Base-by-base conservation (phyloP, 2,113 vertebrate species). In the Coturnix japonica region DNA sequence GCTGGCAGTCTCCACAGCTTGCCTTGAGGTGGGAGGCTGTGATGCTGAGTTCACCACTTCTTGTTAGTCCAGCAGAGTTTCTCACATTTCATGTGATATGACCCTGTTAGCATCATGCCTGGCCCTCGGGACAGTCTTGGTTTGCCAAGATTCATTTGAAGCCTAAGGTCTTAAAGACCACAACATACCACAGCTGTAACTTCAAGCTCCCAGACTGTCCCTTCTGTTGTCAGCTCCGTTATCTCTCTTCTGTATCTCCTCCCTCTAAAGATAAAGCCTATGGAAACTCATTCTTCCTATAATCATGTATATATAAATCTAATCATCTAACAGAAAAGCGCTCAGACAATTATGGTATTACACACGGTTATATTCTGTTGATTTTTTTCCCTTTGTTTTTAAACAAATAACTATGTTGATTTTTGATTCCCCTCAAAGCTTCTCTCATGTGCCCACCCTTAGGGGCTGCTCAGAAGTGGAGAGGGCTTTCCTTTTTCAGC, bases 401-500 rank as follows among this genome's bases (percentile, higher is more conserved):
- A 21, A 77, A 70, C 4, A 13, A 85, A 79, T 59, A 72, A 41
- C n/a, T 69, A 61, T 7, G 2, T 31, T 54, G 28, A 17, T 19
- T 56, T 79, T 81, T 81, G 31, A 16, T 70, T 86, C 17, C 25
- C 6, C 25, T 66, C 84, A 63, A 89, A 80, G 25, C 22, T 73
- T 86, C 44, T 71, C 37, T 80, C 56, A 77, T 41, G 81, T 89
- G 35, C 4, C 59, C 80, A 80, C 74, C 18, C 31, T 85, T 66
- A 60, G 51, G 69, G 83, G 66, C 71, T 92, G 60, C 67, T 93
- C 46, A 84, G 81, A 83, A 41, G 14, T 53, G 57, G 46, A 89
- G 72, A 82, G 53, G 81, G 28, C 80, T 90, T 94, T 91, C 69
- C 82, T 93, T 95, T 93, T 93, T 91, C 93, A 95, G 63, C 80